Evolutionary conservation across 1,140 invertebrate genomes (phyloP).

Genomic region (Atta texana): DNA sequence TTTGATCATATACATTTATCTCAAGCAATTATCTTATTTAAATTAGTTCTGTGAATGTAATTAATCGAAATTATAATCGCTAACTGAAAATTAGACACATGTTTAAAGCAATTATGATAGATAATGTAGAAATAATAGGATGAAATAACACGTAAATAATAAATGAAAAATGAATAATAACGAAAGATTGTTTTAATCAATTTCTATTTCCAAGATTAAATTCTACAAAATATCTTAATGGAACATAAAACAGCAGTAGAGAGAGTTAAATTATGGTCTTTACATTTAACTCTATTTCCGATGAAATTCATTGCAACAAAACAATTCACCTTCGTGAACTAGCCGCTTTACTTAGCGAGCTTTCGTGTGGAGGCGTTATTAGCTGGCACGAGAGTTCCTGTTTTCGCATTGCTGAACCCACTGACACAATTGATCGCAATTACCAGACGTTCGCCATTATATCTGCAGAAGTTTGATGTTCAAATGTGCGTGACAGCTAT

Average conservation of each 20-base stretch:
- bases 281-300: conserved; percentile 4
- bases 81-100: conserved; percentile 27
- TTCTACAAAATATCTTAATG: neutral
- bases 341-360: conserved; percentile 64
- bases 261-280: conserved; percentile 2
- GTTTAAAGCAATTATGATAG: neutral
- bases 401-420: conserved; percentile 58
- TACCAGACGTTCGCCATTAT: conserved; percentile 66
- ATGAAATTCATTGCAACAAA: conserved; percentile 8
- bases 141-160: neutral
- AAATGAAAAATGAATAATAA: neutral
- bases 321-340: neutral
- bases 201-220: neutral
- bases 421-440: conserved; percentile 67
- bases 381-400: conserved; percentile 65
- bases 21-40: conserved; percentile 41
- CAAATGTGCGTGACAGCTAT: conserved; percentile 54
- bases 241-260: neutral
- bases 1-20: neutral
- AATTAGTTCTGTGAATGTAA: conserved; percentile 43
- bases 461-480: conserved; percentile 46
- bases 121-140: neutral
- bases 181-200: neutral
- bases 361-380: conserved; percentile 71
- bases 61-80: neutral